These are phyloP conservation scores for Deilephila porcellus DNA, from an alignment of 2,888 invertebrate genomes.

Conservation along the genomic window DNA sequence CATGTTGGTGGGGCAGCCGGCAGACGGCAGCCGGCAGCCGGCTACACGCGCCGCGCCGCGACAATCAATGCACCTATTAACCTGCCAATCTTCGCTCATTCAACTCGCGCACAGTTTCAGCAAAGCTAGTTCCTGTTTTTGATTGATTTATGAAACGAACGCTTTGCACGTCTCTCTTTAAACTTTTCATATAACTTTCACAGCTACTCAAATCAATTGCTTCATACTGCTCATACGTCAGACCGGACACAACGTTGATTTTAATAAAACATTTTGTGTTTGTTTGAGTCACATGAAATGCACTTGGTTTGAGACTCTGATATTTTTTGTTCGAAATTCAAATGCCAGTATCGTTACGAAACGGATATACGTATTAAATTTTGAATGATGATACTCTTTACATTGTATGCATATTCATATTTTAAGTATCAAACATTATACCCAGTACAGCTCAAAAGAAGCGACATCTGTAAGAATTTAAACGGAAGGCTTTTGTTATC, in stretches of 20 bases:
- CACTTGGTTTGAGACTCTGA: neutral
- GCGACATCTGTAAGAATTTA: neutral
- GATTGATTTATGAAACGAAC: slow-evolving; percentile 5
- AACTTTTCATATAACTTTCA: neutral
- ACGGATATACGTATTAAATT: neutral
- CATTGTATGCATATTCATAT: too few relatives aligned
- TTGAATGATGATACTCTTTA: too few relatives aligned
- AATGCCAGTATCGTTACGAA: neutral
- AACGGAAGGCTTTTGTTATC: neutral
- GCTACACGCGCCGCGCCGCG: neutral
- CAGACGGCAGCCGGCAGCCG: too few relatives aligned
- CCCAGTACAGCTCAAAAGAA: neutral
- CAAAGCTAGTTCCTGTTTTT: slow-evolving; percentile 3
- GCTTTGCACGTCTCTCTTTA: neutral
- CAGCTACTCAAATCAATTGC: slow-evolving; percentile 1
- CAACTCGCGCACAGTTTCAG: neutral
- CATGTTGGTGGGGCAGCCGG: neutral
- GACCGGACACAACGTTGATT: neutral
- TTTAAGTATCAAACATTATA: neutral
- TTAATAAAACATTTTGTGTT: neutral
- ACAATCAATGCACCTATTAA: neutral
- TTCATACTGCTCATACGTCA: neutral
- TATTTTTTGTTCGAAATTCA: neutral
- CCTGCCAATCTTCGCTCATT: slow-evolving; percentile 9
- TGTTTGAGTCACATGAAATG: neutral